Conservation (phyloP, 1,140 invertebrate genomes). For the Calliphora vicina region DNA sequence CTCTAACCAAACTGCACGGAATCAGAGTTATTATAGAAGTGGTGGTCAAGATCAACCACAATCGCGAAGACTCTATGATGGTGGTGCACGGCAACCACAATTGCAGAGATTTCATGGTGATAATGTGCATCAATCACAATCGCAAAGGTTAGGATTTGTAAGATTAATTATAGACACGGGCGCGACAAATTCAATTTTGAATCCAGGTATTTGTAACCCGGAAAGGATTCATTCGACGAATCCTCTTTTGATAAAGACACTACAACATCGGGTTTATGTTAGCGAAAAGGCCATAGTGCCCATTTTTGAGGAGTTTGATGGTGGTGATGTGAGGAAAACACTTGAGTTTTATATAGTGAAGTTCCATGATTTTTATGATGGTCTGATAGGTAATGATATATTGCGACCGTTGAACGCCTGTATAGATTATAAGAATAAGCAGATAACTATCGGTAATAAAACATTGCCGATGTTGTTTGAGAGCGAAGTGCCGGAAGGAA, state of each 20-base stretch:
- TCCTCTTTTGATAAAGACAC: neutral
- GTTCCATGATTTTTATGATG: neutral
- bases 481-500: no score
- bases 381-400: neutral
- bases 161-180: constrained; percentile 8
- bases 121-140: no score
- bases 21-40: no score
- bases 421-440: neutral
- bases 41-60: no score
- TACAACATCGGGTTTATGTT: constrained; percentile 3
- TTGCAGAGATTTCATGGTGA: no score
- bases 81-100: no score
- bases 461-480: neutral
- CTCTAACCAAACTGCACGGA: no score
- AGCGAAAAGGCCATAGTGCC: neutral
- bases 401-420: neutral
- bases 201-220: neutral
- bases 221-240: neutral
- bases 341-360: constrained; percentile 34
- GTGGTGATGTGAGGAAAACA: neutral
- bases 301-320: constrained; percentile 17
- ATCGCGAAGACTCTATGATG: no score
- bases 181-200: constrained; percentile 23
- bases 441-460: neutral
- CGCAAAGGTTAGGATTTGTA: neutral